Percentiles rank a stretch among this genome's conserved stretches.
Evolutionary conservation across 1,140 invertebrate genomes (phyloP).

Genomic region (Coenobita brevimanus): DNA sequence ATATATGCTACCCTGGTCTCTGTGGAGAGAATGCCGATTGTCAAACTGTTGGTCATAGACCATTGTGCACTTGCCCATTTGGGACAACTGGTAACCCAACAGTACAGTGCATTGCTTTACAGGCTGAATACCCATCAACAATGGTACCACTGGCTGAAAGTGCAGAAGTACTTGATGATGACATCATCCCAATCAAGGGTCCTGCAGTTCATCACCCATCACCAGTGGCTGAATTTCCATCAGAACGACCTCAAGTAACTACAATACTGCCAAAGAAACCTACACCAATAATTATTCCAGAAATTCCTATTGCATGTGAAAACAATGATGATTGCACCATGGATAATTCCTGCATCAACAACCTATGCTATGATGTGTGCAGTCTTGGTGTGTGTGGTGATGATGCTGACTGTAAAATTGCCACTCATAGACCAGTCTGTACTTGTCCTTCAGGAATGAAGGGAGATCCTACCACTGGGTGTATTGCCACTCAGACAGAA

Average conservation of each 20-base stretch:
- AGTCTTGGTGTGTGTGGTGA: conserved; percentile 86
- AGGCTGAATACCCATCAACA: conserved; percentile 18
- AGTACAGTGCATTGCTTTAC: conserved; percentile 78
- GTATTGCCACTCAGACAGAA: conserved; percentile 35
- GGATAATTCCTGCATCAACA: conserved; percentile 77
- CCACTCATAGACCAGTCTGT: conserved; percentile 67
- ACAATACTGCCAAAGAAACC: conserved; percentile 84
- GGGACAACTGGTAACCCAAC: conserved; percentile 89
- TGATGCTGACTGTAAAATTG: conserved; percentile 71
- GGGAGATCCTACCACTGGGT: conserved; percentile 65
- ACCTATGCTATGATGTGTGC: conserved; percentile 87
- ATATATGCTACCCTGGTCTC: conserved; percentile 70
- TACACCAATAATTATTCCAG: conserved; percentile 37
- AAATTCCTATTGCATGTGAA: conserved; percentile 76
- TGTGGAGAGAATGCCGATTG: conserved; percentile 89
- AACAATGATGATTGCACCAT: conserved; percentile 80
- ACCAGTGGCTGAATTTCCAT: conserved; percentile 47
- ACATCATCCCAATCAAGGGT: conserved; percentile 3
- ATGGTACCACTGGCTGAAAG: conserved; percentile 28
- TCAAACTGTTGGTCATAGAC: conserved; percentile 82
- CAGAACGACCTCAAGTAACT: conserved; percentile 8
- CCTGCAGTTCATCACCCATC: conserved; percentile 15
- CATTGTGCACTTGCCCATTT: conserved; percentile 83
- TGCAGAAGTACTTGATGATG: neutral
- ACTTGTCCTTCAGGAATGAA: conserved; percentile 68